These are phyloP conservation scores for Trogon melanurus DNA, from an alignment of 2,113 vertebrate genomes.

Conservation along the genomic window DNA sequence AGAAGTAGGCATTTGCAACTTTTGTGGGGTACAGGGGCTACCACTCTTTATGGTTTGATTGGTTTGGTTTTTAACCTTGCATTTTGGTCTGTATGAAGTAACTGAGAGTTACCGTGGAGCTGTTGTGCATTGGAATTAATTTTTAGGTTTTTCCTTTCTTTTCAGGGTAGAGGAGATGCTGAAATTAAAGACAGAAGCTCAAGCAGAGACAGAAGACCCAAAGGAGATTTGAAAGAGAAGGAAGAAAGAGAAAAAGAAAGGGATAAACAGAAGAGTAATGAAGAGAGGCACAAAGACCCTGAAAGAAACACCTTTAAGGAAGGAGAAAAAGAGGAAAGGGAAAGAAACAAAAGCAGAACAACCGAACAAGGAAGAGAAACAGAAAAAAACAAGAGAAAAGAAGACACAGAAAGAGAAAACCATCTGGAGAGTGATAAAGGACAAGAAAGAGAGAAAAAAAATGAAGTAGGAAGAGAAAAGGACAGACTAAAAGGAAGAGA, in stretches of 20 bases:
- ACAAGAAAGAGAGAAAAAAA: conserved; percentile 51
- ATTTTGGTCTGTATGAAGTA: background rate
- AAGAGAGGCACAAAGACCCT: conserved; percentile 30
- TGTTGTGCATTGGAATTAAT: background rate
- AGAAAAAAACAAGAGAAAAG: conserved; percentile 53
- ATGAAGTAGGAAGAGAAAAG: conserved; percentile 70
- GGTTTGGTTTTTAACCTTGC: background rate
- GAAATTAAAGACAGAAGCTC: conserved; percentile 80
- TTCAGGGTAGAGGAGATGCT: conserved; percentile 78
- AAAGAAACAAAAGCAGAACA: conserved; percentile 30
- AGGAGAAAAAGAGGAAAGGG: conserved; percentile 65
- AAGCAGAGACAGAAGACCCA: conserved; percentile 79
- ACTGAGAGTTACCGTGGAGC: background rate
- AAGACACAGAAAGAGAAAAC: conserved; percentile 22
- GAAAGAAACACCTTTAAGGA: conserved; percentile 45
- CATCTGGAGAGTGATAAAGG: background rate
- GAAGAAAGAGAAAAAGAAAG: conserved; percentile 72
- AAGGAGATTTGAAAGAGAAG: conserved; percentile 77
- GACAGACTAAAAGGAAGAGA: conserved; percentile 47
- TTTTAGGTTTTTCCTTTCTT: background rate
- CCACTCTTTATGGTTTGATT: background rate
- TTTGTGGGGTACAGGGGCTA: background rate
- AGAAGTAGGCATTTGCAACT: conserved; percentile 66
- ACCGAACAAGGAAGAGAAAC: conserved; percentile 47
- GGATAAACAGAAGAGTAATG: conserved; percentile 52